These are phyloP conservation scores for Myopa testacea DNA, from an alignment of 2,888 invertebrate genomes.

Conservation along the genomic window DNA sequence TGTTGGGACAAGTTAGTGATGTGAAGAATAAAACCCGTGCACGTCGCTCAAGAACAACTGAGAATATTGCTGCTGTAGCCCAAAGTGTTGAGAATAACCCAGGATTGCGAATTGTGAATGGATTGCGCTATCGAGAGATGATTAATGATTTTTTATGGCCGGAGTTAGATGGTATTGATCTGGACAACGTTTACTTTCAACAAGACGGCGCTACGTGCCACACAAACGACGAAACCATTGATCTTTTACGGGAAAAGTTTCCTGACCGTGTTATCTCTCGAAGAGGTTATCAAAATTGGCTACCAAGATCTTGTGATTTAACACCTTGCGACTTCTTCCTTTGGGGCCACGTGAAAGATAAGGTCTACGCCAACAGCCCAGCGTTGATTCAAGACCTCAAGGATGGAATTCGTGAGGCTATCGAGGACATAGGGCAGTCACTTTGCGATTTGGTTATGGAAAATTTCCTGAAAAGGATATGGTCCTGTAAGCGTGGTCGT, in stretches of 20 bases:
- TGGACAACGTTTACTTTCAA: conserved; percentile 32
- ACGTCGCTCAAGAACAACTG: too few species aligned
- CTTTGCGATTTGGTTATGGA: neutral
- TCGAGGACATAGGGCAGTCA: conserved; percentile 23
- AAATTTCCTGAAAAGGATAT: too few species aligned
- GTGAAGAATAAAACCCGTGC: too few species aligned
- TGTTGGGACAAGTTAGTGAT: too few species aligned
- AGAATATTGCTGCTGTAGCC: too few species aligned
- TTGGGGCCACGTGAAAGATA: conserved; percentile 28
- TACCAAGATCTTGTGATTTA: conserved; percentile 20
- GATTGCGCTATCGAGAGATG: conserved; percentile 31
- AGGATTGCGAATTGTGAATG: too few species aligned
- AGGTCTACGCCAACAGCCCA: conserved; percentile 37
- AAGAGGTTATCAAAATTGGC: conserved; percentile 29
- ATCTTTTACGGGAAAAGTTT: conserved; percentile 9
- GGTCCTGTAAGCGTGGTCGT: too few species aligned
- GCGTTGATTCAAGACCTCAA: conserved; percentile 33
- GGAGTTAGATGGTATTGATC: neutral
- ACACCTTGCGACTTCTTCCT: conserved; percentile 28
- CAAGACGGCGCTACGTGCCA: conserved; percentile 43
- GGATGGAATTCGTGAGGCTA: conserved; percentile 35
- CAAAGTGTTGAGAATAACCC: too few species aligned
- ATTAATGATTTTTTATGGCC: conserved; percentile 11
- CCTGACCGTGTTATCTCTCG: conserved; percentile 7
- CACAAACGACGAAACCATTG: conserved; percentile 22